Evolutionary conservation across 2,888 invertebrate genomes (phyloP).

Genomic region (Caenorhabditis auriculariae): DNA sequence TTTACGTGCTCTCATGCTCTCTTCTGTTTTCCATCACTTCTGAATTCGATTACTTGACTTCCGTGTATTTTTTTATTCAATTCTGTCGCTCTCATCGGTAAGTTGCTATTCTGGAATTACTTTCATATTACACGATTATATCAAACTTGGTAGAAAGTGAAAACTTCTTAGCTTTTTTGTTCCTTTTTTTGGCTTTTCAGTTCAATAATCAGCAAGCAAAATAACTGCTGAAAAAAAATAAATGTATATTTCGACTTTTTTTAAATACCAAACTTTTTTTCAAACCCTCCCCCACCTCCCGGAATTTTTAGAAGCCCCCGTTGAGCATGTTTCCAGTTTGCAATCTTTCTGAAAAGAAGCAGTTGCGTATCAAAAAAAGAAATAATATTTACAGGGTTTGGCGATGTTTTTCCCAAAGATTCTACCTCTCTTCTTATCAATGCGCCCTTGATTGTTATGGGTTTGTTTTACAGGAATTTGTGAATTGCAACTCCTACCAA

Average conservation of each 20-base stretch:
- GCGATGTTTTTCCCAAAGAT: slow-evolving; percentile 52
- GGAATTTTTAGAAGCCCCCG: no score
- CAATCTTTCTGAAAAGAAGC: no score
- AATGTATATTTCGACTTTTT: no score
- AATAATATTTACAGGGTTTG: slow-evolving; percentile 47
- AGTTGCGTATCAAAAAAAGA: no score
- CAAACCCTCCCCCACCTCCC: no score
- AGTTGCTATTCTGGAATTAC: not conserved
- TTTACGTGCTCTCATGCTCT: slow-evolving; percentile 42
- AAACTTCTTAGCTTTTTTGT: no score
- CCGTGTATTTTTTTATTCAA: slow-evolving; percentile 57
- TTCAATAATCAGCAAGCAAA: no score
- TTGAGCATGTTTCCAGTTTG: no score
- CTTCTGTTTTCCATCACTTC: slow-evolving; percentile 36
- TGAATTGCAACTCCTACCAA: no score
- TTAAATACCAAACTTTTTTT: no score
- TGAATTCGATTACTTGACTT: slow-evolving; percentile 50
- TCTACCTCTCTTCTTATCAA: slow-evolving; percentile 44
- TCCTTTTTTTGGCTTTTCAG: no score
- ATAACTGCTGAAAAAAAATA: no score
- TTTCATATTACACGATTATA: not conserved
- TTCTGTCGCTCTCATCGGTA: slow-evolving; percentile 54
- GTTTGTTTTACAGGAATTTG: slow-evolving; percentile 11
- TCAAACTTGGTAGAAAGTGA: not conserved
- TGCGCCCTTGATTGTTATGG: slow-evolving; percentile 50